phyloP scores from a whole-genome alignment of 2,888 invertebrate genomes.

The Timema cristinae region DNA sequence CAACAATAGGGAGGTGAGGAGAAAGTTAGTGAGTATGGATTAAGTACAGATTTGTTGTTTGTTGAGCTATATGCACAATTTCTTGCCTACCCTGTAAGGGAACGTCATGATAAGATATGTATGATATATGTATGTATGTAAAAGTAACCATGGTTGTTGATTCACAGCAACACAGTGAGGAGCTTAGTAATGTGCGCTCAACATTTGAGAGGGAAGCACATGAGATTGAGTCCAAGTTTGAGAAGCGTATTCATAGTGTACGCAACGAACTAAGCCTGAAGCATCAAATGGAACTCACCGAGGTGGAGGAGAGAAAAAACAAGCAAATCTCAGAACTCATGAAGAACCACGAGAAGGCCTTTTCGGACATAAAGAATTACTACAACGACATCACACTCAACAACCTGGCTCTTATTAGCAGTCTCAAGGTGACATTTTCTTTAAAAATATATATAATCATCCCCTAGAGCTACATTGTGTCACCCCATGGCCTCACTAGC shows the following conservation, averaged over 20 bases:
- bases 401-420: conserved; percentile 85
- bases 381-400: conserved; percentile 93
- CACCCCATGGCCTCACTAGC: too few species aligned
- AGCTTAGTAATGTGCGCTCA: conserved; percentile 55
- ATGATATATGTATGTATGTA: too few species aligned
- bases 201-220: conserved; percentile 64
- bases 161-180: conserved; percentile 43
- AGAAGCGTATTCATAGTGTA: conserved; percentile 68
- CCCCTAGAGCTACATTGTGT: too few species aligned
- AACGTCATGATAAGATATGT: too few species aligned
- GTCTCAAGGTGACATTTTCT: conserved; percentile 61
- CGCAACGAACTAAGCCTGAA: conserved; percentile 68
- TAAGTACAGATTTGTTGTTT: too few species aligned
- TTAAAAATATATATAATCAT: too few species aligned
- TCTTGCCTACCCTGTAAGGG: too few species aligned
- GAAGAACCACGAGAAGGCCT: conserved; percentile 75
- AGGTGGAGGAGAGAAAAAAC: conserved; percentile 90
- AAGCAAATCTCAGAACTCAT: conserved; percentile 77
- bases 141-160: background rate
- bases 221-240: conserved; percentile 66
- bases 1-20: too few species aligned
- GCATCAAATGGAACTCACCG: conserved; percentile 77
- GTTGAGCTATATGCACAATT: too few species aligned
- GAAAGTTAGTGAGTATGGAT: too few species aligned
- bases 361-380: conserved; percentile 87